phyloP scores from a whole-genome alignment of 2,113 vertebrate species.

The Triplophysa dalaica region DNA sequence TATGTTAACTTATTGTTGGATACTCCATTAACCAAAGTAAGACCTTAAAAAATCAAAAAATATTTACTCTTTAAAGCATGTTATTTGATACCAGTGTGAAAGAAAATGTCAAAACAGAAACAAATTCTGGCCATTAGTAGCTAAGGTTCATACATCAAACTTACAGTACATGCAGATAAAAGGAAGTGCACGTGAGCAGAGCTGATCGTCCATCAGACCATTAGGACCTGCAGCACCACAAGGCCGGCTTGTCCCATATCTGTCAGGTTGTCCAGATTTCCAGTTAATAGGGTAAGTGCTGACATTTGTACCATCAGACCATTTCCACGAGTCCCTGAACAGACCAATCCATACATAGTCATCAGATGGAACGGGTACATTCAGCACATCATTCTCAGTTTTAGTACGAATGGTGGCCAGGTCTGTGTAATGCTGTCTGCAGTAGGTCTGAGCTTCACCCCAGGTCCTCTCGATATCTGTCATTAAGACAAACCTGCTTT shows the following conservation, averaged over 20 bases:
- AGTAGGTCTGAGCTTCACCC: too few species aligned
- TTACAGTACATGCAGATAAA: slow-evolving; percentile 30
- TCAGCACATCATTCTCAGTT: too few species aligned
- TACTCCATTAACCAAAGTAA: too few species aligned
- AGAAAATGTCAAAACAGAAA: background rate
- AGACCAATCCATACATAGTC: slow-evolving; percentile 33
- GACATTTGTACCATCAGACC: slow-evolving; percentile 29
- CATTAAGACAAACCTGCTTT: too few species aligned
- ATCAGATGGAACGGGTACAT: too few species aligned
- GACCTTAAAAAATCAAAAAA: too few species aligned
- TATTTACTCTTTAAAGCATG: too few species aligned
- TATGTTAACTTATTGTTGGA: too few species aligned
- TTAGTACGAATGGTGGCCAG: too few species aligned
- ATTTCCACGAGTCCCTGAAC: slow-evolving; percentile 40
- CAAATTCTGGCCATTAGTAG: background rate
- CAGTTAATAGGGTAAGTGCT: background rate
- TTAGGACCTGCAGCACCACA: background rate
- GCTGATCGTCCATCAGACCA: background rate
- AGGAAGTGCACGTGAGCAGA: background rate
- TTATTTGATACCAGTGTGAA: too few species aligned
- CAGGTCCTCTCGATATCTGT: too few species aligned
- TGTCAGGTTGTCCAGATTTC: background rate
- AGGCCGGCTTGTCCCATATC: background rate
- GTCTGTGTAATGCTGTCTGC: too few species aligned
- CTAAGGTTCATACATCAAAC: background rate